phyloP scores from a whole-genome alignment of 2,888 invertebrate species.

The Tipula vernalis region DNA sequence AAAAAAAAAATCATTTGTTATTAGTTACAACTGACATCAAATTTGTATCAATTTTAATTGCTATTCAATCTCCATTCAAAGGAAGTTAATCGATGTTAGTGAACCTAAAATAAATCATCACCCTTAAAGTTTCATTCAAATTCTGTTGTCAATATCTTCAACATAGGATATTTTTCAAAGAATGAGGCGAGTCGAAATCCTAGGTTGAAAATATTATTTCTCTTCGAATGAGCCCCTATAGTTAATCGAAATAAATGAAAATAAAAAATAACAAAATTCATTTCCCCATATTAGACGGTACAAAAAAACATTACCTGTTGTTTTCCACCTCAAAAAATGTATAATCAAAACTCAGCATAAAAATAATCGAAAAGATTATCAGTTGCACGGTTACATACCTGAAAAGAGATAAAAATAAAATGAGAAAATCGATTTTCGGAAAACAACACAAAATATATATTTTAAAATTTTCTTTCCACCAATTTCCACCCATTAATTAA shows the following conservation, averaged over 20 bases:
- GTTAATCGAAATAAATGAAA: neutral
- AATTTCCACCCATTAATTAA: neutral
- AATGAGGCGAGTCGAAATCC: too few relatives aligned
- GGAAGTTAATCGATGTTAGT: too few relatives aligned
- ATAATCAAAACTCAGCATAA: neutral
- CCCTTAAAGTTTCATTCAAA: too few relatives aligned
- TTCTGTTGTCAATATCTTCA: too few relatives aligned
- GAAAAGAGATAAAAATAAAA: neutral
- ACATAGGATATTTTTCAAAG: too few relatives aligned
- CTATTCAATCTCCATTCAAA: too few relatives aligned
- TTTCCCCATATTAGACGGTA: neutral
- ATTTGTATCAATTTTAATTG: too few relatives aligned
- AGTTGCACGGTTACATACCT: neutral
- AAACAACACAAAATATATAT: neutral
- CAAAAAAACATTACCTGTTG: neutral
- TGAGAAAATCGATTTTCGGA: neutral
- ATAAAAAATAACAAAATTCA: neutral
- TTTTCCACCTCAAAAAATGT: neutral
- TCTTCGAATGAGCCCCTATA: neutral
- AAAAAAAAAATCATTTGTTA: too few relatives aligned
- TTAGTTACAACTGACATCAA: too few relatives aligned
- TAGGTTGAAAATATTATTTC: too few relatives aligned
- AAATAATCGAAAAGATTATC: neutral
- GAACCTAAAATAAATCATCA: too few relatives aligned
- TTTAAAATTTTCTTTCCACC: neutral